Base-by-base conservation (phyloP, 2,113 vertebrate species). In the Cercocebus atys region DNA sequence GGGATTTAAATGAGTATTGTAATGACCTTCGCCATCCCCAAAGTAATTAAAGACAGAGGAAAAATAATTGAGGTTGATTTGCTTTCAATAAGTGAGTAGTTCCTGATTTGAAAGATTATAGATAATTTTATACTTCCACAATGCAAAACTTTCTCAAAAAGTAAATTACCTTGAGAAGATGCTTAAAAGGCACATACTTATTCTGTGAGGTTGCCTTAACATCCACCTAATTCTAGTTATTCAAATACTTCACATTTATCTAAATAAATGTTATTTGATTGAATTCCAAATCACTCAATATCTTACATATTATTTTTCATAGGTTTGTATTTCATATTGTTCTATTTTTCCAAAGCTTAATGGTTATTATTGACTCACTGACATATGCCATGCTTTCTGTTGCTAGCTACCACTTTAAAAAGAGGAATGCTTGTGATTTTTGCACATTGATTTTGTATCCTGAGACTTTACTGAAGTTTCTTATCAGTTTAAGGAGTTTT, bases 1-100 rank as follows among this genome's bases (percentile, higher is more conserved):
- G 61, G 43, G 40, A 92, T 94, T 97, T 79, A 97, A 98, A 86
- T 88, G 89, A 97, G 89, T 81, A 47, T 97, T 98, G 97, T 94
- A 88, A 95, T 92, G 81, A 43, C 73, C 80, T 95, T 97, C 22
- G 90, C 73, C 79, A 76, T 89, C 35, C 52, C 27, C 55, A 94
- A 97, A 95, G 90, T 96, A 66, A 52, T 94, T 93, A 93, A 92
- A 93, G 40, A 23, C 76, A 80, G 17, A 82, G 35, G 40, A 88
- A 96, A 82, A 90, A 78, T 84, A 70, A 88, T 94, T 70, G 43
- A 91, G 45, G 30, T 88, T 95, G 80, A 94, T 35, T 91, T 81
- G 76, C 22, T 88, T 27, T 93, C 92, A 98, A 84, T 95, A 95
- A 98, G 61, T 87, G 50, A 91, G 12, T 30, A 97, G 55, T 76